phyloP scores from a whole-genome alignment of 2,113 vertebrate genomes.

The Morone chrysops region DNA sequence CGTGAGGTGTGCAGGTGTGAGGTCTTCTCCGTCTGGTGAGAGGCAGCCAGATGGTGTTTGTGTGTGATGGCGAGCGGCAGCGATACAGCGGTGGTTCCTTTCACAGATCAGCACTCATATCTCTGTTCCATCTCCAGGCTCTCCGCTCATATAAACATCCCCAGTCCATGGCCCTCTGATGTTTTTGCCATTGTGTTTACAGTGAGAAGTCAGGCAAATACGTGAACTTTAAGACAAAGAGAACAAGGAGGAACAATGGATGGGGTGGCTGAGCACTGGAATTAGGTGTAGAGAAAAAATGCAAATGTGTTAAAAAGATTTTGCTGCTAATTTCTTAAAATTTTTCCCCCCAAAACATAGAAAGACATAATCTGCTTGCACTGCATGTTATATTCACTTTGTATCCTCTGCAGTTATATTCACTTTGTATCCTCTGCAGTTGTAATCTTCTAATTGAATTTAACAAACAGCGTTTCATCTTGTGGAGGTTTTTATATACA shows the following conservation, averaged over 20 bases:
- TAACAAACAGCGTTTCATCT: conserved; percentile 29
- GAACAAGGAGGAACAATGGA: conserved; percentile 60
- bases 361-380: not conserved
- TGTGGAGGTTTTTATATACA: conserved; percentile 19
- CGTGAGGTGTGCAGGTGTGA: conserved; percentile 75
- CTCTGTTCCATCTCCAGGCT: conserved; percentile 82
- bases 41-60: conserved; percentile 80
- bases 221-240: conserved; percentile 78
- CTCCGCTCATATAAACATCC: conserved; percentile 82
- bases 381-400: not conserved
- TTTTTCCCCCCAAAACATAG: not conserved
- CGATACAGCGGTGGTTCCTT: conserved; percentile 74
- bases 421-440: not conserved
- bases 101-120: conserved; percentile 81
- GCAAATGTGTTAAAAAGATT: not conserved
- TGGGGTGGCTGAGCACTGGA: conserved; percentile 16
- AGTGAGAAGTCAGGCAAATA: conserved; percentile 82
- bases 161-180: conserved; percentile 78
- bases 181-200: conserved; percentile 82
- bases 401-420: not conserved
- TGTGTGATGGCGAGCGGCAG: conserved; percentile 77
- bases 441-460: conserved; percentile 6
- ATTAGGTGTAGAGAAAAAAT: conserved; percentile 26
- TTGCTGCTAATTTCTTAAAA: conserved; percentile 16
- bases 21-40: conserved; percentile 61